Evolutionary conservation across 1,140 invertebrate genomes (phyloP).

Genomic region (Prorops nasuta): DNA sequence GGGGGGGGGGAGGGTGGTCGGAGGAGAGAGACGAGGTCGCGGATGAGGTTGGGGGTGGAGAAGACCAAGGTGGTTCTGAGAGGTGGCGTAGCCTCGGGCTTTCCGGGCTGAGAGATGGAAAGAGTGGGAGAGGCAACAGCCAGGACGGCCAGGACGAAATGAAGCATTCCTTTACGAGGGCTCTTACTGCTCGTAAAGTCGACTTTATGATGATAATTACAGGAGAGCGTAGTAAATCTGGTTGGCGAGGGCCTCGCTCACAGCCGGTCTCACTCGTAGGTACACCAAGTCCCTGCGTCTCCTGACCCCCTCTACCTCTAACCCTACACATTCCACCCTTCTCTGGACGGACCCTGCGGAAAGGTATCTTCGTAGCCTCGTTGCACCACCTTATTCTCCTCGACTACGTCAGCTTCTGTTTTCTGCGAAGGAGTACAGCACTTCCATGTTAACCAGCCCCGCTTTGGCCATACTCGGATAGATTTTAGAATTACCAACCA

Average conservation of each 20-base stretch:
- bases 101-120: conserved; percentile 1
- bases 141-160: conserved; percentile 49
- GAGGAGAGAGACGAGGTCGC: no score
- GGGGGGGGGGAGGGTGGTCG: neutral
- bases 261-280: conserved; percentile 17
- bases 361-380: conserved; percentile 5
- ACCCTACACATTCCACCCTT: conserved; percentile 28
- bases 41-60: no score
- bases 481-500: conserved; percentile 18
- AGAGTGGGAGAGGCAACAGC: conserved; percentile 12
- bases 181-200: conserved; percentile 63
- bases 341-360: conserved; percentile 12
- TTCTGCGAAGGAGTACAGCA: conserved; percentile 16
- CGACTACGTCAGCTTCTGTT: no score
- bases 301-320: no score
- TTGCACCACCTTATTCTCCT: no score
- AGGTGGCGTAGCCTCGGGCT: neutral
- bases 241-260: conserved; percentile 33
- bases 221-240: conserved; percentile 57
- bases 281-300: conserved; percentile 16
- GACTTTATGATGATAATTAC: conserved; percentile 66
- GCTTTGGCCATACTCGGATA: conserved; percentile 2
- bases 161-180: conserved; percentile 63
- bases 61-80: conserved; percentile 5
- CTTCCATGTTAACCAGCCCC: conserved; percentile 14